Percentiles rank a stretch among this genome's conserved stretches.
These are phyloP conservation scores for Lepisosteus osseus DNA, from an alignment of 2,113 vertebrate species.

Conservation along the genomic window DNA sequence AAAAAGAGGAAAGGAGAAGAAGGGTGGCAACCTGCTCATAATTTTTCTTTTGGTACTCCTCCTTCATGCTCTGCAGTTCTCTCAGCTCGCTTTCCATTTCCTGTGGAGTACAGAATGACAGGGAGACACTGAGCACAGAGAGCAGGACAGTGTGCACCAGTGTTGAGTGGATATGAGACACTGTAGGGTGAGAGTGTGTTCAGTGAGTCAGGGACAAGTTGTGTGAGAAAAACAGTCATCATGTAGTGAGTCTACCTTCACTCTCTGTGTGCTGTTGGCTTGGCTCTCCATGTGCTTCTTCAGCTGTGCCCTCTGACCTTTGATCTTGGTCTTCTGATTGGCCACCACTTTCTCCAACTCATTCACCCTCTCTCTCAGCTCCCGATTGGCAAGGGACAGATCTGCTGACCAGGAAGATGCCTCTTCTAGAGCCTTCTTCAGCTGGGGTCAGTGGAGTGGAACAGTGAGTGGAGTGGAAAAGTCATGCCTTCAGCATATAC, in stretches of 20 bases:
- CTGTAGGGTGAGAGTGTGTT: too few relatives aligned
- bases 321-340: slow-evolving; percentile 51
- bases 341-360: slow-evolving; percentile 47
- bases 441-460: slow-evolving; percentile 29
- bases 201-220: too few relatives aligned
- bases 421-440: slow-evolving; percentile 59
- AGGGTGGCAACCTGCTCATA: slow-evolving; percentile 49
- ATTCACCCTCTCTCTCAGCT: slow-evolving; percentile 49
- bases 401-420: slow-evolving; percentile 49
- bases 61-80: slow-evolving; percentile 55
- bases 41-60: slow-evolving; percentile 59
- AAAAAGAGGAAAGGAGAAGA: background rate
- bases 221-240: background rate
- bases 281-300: slow-evolving; percentile 41
- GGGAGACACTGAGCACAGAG: too few relatives aligned
- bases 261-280: slow-evolving; percentile 2
- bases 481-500: too few relatives aligned
- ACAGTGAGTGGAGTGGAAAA: background rate
- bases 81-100: slow-evolving; percentile 54
- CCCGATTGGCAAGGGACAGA: slow-evolving; percentile 54
- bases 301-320: slow-evolving; percentile 49
- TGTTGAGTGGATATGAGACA: too few relatives aligned
- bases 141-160: too few relatives aligned
- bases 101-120: slow-evolving; percentile 36
- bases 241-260: slow-evolving; percentile 9